Base-by-base conservation (phyloP, 2,113 vertebrate species). In the Cebus imitator region DNA sequence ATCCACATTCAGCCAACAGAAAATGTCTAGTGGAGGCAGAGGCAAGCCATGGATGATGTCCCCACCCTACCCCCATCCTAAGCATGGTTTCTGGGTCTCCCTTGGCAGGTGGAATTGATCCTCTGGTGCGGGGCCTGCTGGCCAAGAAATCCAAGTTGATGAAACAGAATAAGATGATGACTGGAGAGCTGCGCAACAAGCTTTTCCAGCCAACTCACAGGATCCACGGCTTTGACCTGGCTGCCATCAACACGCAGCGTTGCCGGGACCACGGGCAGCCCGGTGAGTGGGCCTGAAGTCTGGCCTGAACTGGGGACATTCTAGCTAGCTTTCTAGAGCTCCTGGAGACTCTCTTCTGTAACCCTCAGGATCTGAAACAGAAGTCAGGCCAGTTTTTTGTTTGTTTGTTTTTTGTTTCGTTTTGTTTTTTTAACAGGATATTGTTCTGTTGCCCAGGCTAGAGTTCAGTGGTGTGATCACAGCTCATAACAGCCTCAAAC, bases 231-330 rank as follows among this genome's bases (percentile, higher is more conserved):
- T 97, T 99, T 75, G 99, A 99, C 97, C 99, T 99, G 20, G 99
- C 98, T 4, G 97, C 99, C 30, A 98, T 99, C 32, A 99, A 99
- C 98, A 98, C 99, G 16, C 99, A 99, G 97, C 98, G 99, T 25
- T 97, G 99, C 30, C 98, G 99, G 37, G 99, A 99, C 98, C 99
- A 99, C 0, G 99, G 99, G n/a, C 97, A 99, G 88, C 99, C 99
- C 12, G 99, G 99, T 99, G 98, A 95, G 95, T 70, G 55, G 40
- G 23, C 68, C 48, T 35, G 9, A 43, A 55, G 52, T 48, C 83
- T 48, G 21, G 25, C 37, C 66, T 37, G 40, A 57, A 30, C 70
- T 17, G 11, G 30, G 93, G 64, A 32, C 35, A 40, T n/a, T 79
- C 5, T 23, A 11, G 8, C 70, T 78, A 14, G 1, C 52, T 48